Conservation (phyloP, 2,888 invertebrate species). For the Rhogogaster chlorosoma region DNA sequence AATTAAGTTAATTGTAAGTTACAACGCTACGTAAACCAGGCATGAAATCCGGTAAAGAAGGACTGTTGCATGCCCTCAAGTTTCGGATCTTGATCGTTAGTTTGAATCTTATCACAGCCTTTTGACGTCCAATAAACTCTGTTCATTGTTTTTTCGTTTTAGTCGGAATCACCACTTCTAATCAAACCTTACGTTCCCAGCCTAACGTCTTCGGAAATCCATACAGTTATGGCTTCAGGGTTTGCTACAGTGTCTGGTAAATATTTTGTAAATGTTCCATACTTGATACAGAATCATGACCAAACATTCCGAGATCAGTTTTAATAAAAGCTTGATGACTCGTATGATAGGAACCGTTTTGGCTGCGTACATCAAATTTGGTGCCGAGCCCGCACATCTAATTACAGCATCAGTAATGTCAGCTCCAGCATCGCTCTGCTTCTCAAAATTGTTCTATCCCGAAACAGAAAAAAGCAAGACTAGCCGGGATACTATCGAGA, state of each 20-base stretch:
- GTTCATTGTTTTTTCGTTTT: slow-evolving; percentile 66
- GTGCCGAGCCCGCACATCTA: slow-evolving; percentile 92
- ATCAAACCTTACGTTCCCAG: slow-evolving; percentile 92
- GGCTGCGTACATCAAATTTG: slow-evolving; percentile 95
- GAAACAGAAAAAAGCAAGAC: slow-evolving; percentile 92
- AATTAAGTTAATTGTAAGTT: too few species aligned
- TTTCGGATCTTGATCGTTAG: background rate
- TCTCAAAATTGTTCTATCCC: slow-evolving; percentile 94
- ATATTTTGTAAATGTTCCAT: slow-evolving; percentile 9
- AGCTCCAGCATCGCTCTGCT: slow-evolving; percentile 95
- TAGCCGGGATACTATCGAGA: slow-evolving; percentile 86
- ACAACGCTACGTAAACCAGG: too few species aligned
- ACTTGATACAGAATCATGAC: background rate
- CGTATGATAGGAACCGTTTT: slow-evolving; percentile 87
- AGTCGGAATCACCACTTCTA: slow-evolving; percentile 94
- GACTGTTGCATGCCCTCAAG: too few species aligned
- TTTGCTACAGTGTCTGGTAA: slow-evolving; percentile 96
- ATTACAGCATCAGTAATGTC: slow-evolving; percentile 98
- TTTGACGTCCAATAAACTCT: background rate
- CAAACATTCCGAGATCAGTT: background rate
- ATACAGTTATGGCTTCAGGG: slow-evolving; percentile 95
- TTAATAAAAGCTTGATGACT: slow-evolving; percentile 29
- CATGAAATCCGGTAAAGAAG: too few species aligned
- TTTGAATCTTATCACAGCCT: background rate
- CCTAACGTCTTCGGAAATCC: slow-evolving; percentile 94